phyloP scores from a whole-genome alignment of 2,888 invertebrate genomes.

The Aphidius colemani region DNA sequence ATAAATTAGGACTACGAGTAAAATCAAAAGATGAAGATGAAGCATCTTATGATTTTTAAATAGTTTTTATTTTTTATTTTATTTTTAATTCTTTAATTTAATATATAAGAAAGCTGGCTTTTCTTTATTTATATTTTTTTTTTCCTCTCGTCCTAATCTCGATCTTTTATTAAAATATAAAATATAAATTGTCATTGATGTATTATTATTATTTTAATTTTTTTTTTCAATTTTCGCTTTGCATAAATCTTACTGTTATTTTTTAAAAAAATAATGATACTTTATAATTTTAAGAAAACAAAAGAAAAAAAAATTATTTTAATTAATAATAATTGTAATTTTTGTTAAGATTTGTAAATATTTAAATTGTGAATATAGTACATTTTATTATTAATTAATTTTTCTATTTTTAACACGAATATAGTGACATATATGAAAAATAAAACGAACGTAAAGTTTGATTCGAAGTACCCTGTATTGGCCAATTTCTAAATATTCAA shows the following conservation, averaged over 20 bases:
- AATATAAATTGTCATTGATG: neutral
- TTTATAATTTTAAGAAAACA: too few relatives aligned
- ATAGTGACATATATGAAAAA: too few relatives aligned
- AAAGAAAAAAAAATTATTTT: too few relatives aligned
- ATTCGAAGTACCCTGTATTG: too few relatives aligned
- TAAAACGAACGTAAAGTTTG: too few relatives aligned
- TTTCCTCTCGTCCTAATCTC: neutral
- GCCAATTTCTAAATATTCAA: too few relatives aligned
- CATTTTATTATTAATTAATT: too few relatives aligned
- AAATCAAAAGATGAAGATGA: conserved; percentile 72
- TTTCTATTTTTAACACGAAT: too few relatives aligned
- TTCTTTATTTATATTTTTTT: neutral
- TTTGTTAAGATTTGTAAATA: conserved; percentile 33
- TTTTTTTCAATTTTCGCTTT: neutral
- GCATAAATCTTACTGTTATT: too few relatives aligned
- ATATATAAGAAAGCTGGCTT: conserved; percentile 13
- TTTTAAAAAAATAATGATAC: too few relatives aligned
- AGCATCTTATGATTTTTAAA: conserved; percentile 77
- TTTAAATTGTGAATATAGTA: conserved; percentile 7
- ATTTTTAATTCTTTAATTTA: neutral
- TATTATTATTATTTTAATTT: conserved; percentile 1
- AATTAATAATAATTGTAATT: neutral
- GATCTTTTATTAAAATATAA: conserved; percentile 2
- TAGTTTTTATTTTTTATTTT: conserved; percentile 3
- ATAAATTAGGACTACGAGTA: conserved; percentile 67